phyloP scores from a whole-genome alignment of 2,797 vertebrate genomes.

The Danio jaintianensis region DNA sequence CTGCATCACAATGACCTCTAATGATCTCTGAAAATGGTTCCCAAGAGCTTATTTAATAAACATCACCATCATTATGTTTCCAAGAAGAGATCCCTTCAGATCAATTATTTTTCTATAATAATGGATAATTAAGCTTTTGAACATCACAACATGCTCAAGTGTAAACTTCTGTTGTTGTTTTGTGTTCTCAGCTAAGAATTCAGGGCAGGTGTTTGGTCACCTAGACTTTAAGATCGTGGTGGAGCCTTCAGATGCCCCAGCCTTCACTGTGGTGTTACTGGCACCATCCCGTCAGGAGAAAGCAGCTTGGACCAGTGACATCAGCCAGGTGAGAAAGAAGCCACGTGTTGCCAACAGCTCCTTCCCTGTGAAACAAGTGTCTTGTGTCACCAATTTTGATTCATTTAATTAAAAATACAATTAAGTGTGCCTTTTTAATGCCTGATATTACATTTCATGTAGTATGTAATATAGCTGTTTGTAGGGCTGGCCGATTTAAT shows the following conservation, averaged over 20 bases:
- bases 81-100: constrained; percentile 3
- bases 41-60: constrained; percentile 40
- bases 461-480: no score
- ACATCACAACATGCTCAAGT: neutral
- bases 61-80: constrained; percentile 11
- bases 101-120: constrained; percentile 10
- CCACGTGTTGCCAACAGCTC: neutral
- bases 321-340: constrained; percentile 88
- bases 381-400: no score
- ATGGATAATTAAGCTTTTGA: neutral
- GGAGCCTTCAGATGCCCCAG: constrained; percentile 85
- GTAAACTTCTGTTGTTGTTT: constrained; percentile 5
- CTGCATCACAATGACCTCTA: constrained; percentile 36
- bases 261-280: constrained; percentile 93
- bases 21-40: constrained; percentile 29
- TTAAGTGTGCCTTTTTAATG: no score
- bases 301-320: constrained; percentile 97
- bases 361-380: neutral
- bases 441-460: no score
- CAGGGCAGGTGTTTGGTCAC: constrained; percentile 93
- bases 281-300: constrained; percentile 95
- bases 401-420: no score
- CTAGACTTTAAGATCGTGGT: constrained; percentile 96
- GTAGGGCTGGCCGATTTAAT: no score
- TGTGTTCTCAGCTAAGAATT: constrained; percentile 82